Evolutionary conservation across 92 coral and sea anemone genomes (phyloP), one percentile per base, ranked within the genome.

Genomic region (Pocillopora meandrina): DNA sequence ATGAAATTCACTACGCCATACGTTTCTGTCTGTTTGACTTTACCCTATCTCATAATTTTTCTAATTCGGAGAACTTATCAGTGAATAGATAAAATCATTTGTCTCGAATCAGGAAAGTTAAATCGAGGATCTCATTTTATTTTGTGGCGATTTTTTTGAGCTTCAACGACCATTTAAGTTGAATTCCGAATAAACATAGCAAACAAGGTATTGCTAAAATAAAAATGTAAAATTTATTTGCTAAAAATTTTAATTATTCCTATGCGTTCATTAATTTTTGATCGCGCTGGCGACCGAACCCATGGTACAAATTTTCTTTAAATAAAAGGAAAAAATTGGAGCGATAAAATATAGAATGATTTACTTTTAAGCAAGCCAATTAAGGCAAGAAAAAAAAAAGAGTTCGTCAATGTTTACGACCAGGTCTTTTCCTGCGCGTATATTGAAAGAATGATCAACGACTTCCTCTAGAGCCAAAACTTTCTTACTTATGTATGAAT

Each of bases 251-350:
- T 35, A 69, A 14, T 70, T 70, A 70, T 16, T n/a, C 60, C 18
- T 4, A 26, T 15, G 61, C 23, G 5, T 55, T 23, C 63, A 19
- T 21, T 12, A 36, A 19, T 42, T 42, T 64, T 36, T 47, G 26
- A 69, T 64, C 68, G n/a, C 60, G 72, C 72, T 78, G 82, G 61
- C 21, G 58, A 79, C 83, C 33, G 61, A 19, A 13, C 15, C 20
- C 58, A 42, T 13, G 57, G 23, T 58, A 66, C 35, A 70, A 70
- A 49, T 66, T 21, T 60, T 31, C 34, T 21, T n/a, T 16, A 64
- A 69, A 47, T 5, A 69, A 16, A 69, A 5, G 69, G 31, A 8
- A 67, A 18, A 56, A 55, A 52, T 23, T 12, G 52, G 35, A 47
- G 6, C 20, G 26, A 33, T 80, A 19, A 62, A 14, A 16, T 49